phyloP scores from a whole-genome alignment of 2,888 invertebrate species.

The Cerceris rybyensis region DNA sequence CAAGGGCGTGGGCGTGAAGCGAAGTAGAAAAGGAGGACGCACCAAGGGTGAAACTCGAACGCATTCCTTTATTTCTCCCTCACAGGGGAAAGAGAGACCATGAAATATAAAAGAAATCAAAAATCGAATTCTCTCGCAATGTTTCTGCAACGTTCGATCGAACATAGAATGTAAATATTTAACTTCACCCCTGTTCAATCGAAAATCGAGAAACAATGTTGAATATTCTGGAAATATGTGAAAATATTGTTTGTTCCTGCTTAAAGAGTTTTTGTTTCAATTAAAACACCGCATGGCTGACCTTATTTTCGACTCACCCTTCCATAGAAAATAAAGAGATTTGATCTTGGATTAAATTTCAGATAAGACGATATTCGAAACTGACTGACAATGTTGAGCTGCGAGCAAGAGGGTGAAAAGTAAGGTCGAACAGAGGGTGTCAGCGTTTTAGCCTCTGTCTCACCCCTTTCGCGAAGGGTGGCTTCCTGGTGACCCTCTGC shows the following conservation, averaged over 20 bases:
- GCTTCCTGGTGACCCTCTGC: slow-evolving; percentile 34
- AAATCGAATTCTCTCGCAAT: not conserved
- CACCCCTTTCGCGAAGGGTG: slow-evolving; percentile 32
- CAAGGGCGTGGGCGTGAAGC: slow-evolving; percentile 59
- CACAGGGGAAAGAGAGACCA: slow-evolving; percentile 13
- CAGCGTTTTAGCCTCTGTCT: slow-evolving; percentile 64
- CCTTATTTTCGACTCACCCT: not conserved
- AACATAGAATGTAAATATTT: not conserved
- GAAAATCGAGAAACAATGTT: no score
- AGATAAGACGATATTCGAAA: slow-evolving; percentile 39
- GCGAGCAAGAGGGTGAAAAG: slow-evolving; percentile 37
- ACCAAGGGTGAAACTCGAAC: slow-evolving; percentile 42
- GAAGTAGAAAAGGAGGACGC: slow-evolving; percentile 39
- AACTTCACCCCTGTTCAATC: no score
- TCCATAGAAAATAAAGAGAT: slow-evolving; percentile 28
- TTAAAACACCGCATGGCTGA: not conserved
- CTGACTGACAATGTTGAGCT: slow-evolving; percentile 24
- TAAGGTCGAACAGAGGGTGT: slow-evolving; percentile 49
- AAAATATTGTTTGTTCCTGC: no score
- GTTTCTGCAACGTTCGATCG: not conserved
- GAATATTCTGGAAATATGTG: no score
- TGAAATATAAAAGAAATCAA: slow-evolving; percentile 20
- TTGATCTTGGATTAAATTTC: slow-evolving; percentile 46
- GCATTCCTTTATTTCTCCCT: slow-evolving; percentile 23
- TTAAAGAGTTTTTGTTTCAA: no score